Conservation (phyloP, 2,888 invertebrate genomes). For the Spisula solida region DNA sequence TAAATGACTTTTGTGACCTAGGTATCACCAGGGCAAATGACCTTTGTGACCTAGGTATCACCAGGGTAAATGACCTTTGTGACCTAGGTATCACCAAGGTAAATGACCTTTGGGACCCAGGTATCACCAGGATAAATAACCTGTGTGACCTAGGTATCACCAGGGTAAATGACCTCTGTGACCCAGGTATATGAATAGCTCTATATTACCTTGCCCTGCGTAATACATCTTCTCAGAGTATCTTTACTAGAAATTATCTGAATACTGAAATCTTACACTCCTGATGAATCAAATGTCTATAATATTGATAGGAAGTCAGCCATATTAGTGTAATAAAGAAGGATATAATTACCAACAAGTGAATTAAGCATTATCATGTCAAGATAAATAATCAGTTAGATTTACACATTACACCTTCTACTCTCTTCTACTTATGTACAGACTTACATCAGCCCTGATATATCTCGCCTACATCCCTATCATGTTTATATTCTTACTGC, state of each 20-base stretch:
- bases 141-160: no score
- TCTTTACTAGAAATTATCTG: background rate
- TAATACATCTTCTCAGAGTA: background rate
- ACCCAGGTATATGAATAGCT: no score
- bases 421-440: background rate
- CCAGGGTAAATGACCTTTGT: background rate
- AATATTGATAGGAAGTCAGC: background rate
- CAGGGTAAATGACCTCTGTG: no score
- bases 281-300: background rate
- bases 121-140: background rate
- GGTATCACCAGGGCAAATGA: no score
- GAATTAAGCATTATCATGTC: constrained; percentile 15
- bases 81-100: no score
- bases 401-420: background rate
- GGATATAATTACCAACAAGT: constrained; percentile 10
- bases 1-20: no score
- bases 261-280: background rate
- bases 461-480: background rate
- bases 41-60: no score
- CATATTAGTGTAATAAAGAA: constrained; percentile 1
- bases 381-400: constrained; percentile 22
- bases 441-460: background rate
- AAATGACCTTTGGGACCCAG: no score
- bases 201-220: no score
- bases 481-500: background rate